Base-by-base conservation (phyloP, 2,113 vertebrate genomes). In the Nycticryphes semicollaris region DNA sequence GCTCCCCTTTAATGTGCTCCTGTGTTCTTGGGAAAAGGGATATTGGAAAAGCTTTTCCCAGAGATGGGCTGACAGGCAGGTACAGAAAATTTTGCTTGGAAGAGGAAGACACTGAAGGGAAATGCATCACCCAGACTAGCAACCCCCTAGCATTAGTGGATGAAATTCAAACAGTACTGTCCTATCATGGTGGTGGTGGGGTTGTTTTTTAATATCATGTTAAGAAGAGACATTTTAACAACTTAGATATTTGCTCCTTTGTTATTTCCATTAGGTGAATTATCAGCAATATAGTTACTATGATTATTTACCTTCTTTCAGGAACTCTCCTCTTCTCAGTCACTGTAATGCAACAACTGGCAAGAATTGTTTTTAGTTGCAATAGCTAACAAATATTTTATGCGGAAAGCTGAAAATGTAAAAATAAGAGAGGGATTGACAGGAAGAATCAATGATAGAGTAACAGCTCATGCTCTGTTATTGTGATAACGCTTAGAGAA, bases 51-150 rank as follows among this genome's bases (percentile, higher is more conserved):
- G 18, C 4, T 63, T 12, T 78, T 57, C 24, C 24, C 45, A 63
- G 41, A 70, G n/a, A 7, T 7, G 16, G 73, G 16, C 18, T 59
- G 18, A n/a, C 39, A 67, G 37, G 56, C 25, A 60, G 19, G 31
- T 39, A 39, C 27, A 50, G 25, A 47, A 25, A n/a, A n/a, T 47
- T 90, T 88, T 70, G 27, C 41, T 67, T 64, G 68, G 59, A 64
- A 83, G 28, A 53, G n/a, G 7, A 69, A 86, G 48, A 56, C 8
- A 25, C 17, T 33, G 43, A 63, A 92, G 25, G 21, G 43, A 90
- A 59, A 64, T 21, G 3, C 13, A n/a, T 10, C 12, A 35, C 23
- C 14, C 0, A 0, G 41, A 60, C 12, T 27, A 80, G 54, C 35
- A 89, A 51, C 39, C 18, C 10, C 25, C 16, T 53, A 27, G 27